phyloP scores from a whole-genome alignment of 2,888 invertebrate species.

The Drosophila flavopinicola region DNA sequence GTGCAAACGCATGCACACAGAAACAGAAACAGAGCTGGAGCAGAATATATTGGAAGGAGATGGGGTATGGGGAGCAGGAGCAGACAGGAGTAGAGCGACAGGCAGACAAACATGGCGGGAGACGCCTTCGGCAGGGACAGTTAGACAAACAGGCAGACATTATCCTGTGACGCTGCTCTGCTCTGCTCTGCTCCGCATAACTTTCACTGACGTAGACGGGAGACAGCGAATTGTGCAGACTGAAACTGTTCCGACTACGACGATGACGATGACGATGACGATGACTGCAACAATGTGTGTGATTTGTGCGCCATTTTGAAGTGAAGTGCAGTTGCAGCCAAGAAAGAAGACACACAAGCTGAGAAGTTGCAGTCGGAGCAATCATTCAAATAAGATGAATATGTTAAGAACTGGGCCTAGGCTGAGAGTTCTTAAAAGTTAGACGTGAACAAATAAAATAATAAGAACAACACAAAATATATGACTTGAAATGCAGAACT shows the following conservation, averaged over 20 bases:
- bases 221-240: constrained; percentile 3
- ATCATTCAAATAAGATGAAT: constrained; percentile 25
- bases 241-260: constrained; percentile 1
- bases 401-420: constrained; percentile 13
- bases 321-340: constrained; percentile 14
- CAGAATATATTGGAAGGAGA: constrained; percentile 4
- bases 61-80: constrained; percentile 3
- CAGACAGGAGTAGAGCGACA: constrained; percentile 3
- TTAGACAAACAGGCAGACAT: constrained; percentile 74
- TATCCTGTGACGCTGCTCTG: constrained; percentile 56
- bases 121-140: constrained; percentile 45
- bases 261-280: constrained; percentile 16
- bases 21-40: constrained; percentile 24
- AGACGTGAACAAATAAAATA: neutral
- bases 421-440: too few species aligned
- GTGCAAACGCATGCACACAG: constrained; percentile 72
- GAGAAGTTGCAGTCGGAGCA: constrained; percentile 1
- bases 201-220: constrained; percentile 65
- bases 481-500: too few species aligned
- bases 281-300: constrained; percentile 46
- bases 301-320: constrained; percentile 40
- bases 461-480: too few species aligned
- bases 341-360: neutral
- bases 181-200: constrained; percentile 47
- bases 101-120: constrained; percentile 54